Evolutionary conservation across 2,888 invertebrate genomes (phyloP), one percentile per base, ranked within the genome.

Genomic region (Pyrochroa serraticornis): DNA sequence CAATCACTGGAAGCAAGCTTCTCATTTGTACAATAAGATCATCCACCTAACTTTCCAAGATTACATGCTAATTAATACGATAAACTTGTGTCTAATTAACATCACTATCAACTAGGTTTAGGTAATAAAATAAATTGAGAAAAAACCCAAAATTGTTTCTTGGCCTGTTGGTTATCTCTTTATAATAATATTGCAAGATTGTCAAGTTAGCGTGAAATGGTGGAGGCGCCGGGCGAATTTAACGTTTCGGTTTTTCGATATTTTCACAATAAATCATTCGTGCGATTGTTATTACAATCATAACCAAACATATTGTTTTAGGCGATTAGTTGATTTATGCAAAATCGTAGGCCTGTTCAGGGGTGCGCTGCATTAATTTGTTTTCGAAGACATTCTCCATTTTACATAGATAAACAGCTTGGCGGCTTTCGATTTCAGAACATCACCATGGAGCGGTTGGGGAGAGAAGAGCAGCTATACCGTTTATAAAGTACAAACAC

Each of bases 311-410:
- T 53, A 53, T 53, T 53, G 46, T 42, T 51, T 49, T 43, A 55
- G 36, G 38, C 49, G 55, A 57, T 57, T 57, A 55, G 57, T 58
- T 58, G 44, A 48, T 54, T 58, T 53, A 58, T 53, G 53, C 49
- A 49, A 43, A 58, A 58, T 54, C 53, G 52, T 38, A 51, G 32
- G 1, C 8, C 33, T 12, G 32, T 12, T 39, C 39, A 7, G 14
- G 10, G 39, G 39, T 39, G 8, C 42, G 41, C 52, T 44, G 32
- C 30, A 14, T 31, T 58, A 58, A 58, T 58, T 48, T 58, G 48
- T 44, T 58, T 52, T 48, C 43, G 43, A 52, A 58, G 58, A 58
- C 44, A 58, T 58, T 58, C 33, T 33, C 44, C 38, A 34, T 52
- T 58, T 58, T 58, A 52, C 52, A 58, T 51, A 58, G 47, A 46